A percentile compares a stretch with the other conserved stretches of the same genome.
Evolutionary conservation across 2,888 invertebrate species (phyloP).

Genomic region (Luperina testacea): DNA sequence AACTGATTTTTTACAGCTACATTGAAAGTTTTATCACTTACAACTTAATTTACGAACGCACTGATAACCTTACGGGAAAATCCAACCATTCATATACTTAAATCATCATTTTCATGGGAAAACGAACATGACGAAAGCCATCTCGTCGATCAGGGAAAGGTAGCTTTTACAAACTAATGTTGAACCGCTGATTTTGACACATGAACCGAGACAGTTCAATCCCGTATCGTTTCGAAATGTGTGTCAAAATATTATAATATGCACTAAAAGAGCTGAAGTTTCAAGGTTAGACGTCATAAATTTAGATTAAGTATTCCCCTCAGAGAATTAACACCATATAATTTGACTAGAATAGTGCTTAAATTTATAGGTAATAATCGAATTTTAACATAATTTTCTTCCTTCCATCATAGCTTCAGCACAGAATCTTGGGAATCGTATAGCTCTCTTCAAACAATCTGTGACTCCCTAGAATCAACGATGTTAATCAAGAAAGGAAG

Average conservation of each 20-base stretch:
- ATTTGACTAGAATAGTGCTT: not conserved
- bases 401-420: constrained; percentile 1
- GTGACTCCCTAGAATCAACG: not conserved
- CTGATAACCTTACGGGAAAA: not conserved
- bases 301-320: not conserved
- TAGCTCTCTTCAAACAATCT: not conserved
- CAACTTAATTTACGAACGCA: not conserved
- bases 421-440: not conserved
- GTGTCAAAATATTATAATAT: not conserved
- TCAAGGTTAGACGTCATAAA: not conserved
- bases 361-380: not conserved
- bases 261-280: not conserved
- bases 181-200: too few relatives aligned
- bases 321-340: not conserved
- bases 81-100: not conserved
- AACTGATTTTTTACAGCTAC: not conserved
- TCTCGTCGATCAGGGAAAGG: too few relatives aligned
- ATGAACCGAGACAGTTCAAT: too few relatives aligned
- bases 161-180: too few relatives aligned
- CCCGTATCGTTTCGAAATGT: too few relatives aligned
- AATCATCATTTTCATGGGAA: too few relatives aligned
- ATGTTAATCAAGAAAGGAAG: not conserved
- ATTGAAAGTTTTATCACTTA: not conserved
- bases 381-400: not conserved
- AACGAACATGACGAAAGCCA: too few relatives aligned